Conservation (phyloP, 1,140 invertebrate genomes). For the Drosophila oshimai region DNA sequence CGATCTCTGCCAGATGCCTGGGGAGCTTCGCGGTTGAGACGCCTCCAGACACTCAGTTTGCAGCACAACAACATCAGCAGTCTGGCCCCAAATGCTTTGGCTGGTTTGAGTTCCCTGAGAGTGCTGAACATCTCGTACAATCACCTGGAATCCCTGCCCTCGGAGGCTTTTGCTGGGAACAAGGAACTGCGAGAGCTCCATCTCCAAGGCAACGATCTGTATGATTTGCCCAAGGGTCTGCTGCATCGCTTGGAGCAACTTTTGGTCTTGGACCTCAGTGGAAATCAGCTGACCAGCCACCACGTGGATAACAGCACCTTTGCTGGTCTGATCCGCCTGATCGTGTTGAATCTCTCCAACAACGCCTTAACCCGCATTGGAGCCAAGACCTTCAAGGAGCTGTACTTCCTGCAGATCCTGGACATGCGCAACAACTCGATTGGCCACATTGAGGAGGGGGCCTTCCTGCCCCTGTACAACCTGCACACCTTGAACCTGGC, state of each 20-base stretch:
- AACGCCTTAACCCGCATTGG: conserved; percentile 87
- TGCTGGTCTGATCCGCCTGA: conserved; percentile 87
- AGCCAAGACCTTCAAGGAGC: conserved; percentile 89
- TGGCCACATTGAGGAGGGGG: conserved; percentile 88
- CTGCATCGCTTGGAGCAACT: conserved; percentile 88
- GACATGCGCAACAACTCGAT: conserved; percentile 91
- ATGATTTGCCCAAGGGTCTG: conserved; percentile 87
- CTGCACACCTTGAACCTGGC: conserved; percentile 91
- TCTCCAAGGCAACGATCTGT: conserved; percentile 88
- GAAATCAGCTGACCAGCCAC: conserved; percentile 88
- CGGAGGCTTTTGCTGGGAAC: conserved; percentile 87
- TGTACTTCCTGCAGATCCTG: conserved; percentile 92
- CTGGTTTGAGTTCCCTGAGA: conserved; percentile 87
- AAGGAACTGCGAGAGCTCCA: conserved; percentile 89
- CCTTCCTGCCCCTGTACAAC: conserved; percentile 91
- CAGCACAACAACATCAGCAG: conserved; percentile 90
- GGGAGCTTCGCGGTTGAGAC: conserved; percentile 86
- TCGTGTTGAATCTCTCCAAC: conserved; percentile 88
- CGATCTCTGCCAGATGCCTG: conserved; percentile 87
- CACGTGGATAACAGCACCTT: conserved; percentile 88
- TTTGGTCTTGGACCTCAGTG: conserved; percentile 88
- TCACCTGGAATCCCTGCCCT: conserved; percentile 87
- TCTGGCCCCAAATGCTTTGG: conserved; percentile 87
- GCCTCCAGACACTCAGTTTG: conserved; percentile 88
- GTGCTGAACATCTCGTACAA: conserved; percentile 91